Evolutionary conservation across 2,797 vertebrate species (phyloP).

Genomic region (Rhinichthys osculus): DNA sequence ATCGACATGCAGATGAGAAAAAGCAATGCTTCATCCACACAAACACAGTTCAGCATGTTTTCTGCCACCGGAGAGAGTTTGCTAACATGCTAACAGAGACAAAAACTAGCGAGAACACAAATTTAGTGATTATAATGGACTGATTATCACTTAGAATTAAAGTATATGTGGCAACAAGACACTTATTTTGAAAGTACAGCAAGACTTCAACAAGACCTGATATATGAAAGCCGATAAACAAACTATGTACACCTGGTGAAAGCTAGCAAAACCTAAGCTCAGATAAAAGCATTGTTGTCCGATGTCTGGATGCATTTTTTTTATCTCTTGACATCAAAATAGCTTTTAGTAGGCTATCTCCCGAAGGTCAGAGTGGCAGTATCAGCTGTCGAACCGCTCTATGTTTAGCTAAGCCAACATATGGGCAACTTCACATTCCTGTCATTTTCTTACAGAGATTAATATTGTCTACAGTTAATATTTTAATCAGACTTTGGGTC

Average conservation of each 20-base stretch:
- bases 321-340: conserved; percentile 38
- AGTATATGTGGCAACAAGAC: background rate
- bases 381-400: conserved; percentile 67
- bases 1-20: background rate
- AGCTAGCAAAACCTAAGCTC: background rate
- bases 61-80: background rate
- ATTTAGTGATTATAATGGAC: background rate
- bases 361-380: conserved; percentile 59
- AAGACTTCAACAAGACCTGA: background rate
- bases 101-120: background rate
- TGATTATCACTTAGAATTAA: background rate
- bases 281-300: conserved; percentile 4
- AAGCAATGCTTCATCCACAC: background rate
- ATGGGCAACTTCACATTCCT: conserved; percentile 70
- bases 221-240: background rate
- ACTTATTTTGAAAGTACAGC: background rate
- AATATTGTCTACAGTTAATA: conserved; percentile 72
- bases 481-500: conserved; percentile 66
- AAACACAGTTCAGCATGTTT: background rate
- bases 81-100: background rate
- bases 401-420: conserved; percentile 69
- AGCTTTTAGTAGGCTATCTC: conserved; percentile 11
- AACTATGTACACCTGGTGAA: background rate
- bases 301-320: background rate
- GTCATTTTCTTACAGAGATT: conserved; percentile 69